Evolutionary conservation across 2,797 vertebrate genomes (phyloP).

Genomic region (Peromyscus nudipes): DNA sequence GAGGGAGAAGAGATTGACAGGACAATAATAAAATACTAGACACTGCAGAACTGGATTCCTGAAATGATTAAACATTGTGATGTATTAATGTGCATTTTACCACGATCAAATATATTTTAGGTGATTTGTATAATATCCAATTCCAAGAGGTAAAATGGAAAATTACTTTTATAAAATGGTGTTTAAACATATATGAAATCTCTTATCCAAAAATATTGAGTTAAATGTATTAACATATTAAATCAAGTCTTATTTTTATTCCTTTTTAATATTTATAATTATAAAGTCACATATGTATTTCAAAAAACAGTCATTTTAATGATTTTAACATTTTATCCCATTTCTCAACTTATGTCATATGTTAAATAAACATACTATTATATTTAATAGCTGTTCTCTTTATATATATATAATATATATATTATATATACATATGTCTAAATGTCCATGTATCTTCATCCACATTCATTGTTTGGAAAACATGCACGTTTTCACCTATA

Average conservation of each 20-base stretch:
- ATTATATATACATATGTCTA: not conserved
- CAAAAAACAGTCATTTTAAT: not conserved
- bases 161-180: not conserved
- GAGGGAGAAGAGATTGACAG: too few species aligned
- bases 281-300: not conserved
- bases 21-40: not conserved
- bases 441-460: not conserved
- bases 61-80: not conserved
- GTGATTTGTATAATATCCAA: not conserved
- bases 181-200: not conserved
- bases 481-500: not conserved
- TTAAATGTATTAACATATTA: not conserved
- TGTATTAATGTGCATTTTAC: not conserved
- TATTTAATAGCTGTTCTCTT: not conserved
- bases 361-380: not conserved
- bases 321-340: not conserved
- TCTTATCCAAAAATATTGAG: not conserved
- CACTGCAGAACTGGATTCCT: not conserved
- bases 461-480: not conserved
- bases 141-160: not conserved
- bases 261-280: not conserved
- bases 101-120: not conserved
- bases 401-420: not conserved
- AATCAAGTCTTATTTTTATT: not conserved
- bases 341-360: not conserved